Evolutionary conservation across 2,113 vertebrate species (phyloP), one percentile per base, ranked within the genome.

Genomic region (Pandion haliaetus): DNA sequence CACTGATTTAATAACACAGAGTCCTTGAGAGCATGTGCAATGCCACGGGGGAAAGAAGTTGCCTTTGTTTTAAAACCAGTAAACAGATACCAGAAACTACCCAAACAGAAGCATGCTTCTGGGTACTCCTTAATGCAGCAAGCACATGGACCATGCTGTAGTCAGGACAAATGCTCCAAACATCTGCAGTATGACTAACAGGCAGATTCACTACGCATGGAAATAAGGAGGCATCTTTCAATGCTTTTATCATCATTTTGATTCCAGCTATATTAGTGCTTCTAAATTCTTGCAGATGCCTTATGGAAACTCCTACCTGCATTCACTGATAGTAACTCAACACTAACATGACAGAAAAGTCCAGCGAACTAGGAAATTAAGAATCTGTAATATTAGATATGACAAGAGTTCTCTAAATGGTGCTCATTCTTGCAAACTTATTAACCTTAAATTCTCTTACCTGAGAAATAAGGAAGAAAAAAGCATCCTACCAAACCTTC

Each of bases 1-100:
- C 32, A 40, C 16, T 1, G 0, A 49, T 50, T 76, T 38, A 61
- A 47, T 6, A 26, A 38, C 0, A 1, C 2, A 4, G 32, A 82
- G 7, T 44, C 44, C 52, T 45, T 9, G 20, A 34, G 38, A 34
- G 17, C 4, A 2, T 15, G 15, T 18, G 6, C 8, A 23, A 9
- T 31, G 20, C 38, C 59, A 52, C 2, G 17, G 28, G 28, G 29
- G n/a, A 32, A 69, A 36, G 18, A 63, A 47, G 8, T 15, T 74
- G 54, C 10, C 24, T 77, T 86, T 57, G 54, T 38, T 73, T 86
- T 63, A 73, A 61, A 49, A 49, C 10, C 26, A 38, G 25, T 20
- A 34, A 49, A 40, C 10, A 58, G 42, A 26, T 10, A 36, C 20
- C 50, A 65, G 23, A 42, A 77, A 15, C 10, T 18, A 9, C 9